Evolutionary conservation across 2,888 invertebrate species (phyloP), one percentile per base, ranked within the genome.

Genomic region (Achlya flavicornis): DNA sequence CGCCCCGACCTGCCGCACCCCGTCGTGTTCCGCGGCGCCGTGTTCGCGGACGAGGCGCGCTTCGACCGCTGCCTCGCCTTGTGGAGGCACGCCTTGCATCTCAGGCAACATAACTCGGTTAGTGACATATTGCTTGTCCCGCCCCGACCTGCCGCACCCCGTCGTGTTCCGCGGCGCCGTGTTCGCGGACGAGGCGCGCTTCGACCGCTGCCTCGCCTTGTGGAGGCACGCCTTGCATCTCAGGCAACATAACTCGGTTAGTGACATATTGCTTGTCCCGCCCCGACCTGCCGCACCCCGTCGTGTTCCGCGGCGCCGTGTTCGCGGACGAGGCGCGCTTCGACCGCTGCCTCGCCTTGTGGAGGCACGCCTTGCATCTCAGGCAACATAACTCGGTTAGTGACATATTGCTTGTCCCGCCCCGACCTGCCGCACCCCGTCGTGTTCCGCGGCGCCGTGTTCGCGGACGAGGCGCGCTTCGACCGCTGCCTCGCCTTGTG

Each of bases 301-400:
- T 98, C 68, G 96, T 98, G 72, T 98, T 97, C 88, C 92, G 96
- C 72, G 99, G 99, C 62, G 99, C 98, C 3, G 97, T 98, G 71
- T 98, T 97, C 94, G 99, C 99, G 0, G 99, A 99, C 90, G 96
- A 97, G 82, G 97, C 97, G 26, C 95, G 97, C 71, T 98, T 98
- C 90, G 97, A 97, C 82, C 95, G 97, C 77, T 98, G 98, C 85
- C 96, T 98, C 66, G 96, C 96, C 72, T 93, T 98, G 12, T 98
- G 98, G 98, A 91, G 97, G 73, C 97, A 98, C 87, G 98, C 98
- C n/a, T 94, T 98, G 57, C 93, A 95, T 71, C 90, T 98, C 41
- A 90, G 97, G 46, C 97, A 97, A 81, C 92, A 93, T 61, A 98
- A 97, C 86, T 94, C 95, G 85, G 94, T 95, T 38, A 60, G 68